Percentiles rank a stretch among this genome's conserved stretches.
Conservation (phyloP, 2,888 invertebrate genomes). For the Neocrepidodera transversa region DNA sequence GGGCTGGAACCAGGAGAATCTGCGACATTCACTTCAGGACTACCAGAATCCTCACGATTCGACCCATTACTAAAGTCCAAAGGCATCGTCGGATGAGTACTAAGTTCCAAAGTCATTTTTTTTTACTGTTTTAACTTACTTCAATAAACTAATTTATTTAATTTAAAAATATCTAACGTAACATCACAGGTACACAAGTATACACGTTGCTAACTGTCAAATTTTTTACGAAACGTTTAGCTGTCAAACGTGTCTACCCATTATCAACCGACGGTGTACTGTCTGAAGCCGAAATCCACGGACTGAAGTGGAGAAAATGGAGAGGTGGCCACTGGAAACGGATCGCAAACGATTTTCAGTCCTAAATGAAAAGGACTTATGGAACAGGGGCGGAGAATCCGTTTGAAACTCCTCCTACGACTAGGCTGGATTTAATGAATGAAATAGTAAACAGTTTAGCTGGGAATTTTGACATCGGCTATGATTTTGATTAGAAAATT, state of each 20-base stretch:
- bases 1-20: slow-evolving; percentile 55
- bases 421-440: slow-evolving; percentile 55
- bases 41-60: slow-evolving; percentile 55
- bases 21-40: slow-evolving; percentile 54
- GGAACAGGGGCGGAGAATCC: slow-evolving; percentile 37
- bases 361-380: slow-evolving; percentile 28
- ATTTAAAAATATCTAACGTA: neutral
- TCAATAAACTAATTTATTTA: neutral
- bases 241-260: slow-evolving; percentile 49
- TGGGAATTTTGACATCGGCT: slow-evolving; percentile 40
- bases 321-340: slow-evolving; percentile 32
- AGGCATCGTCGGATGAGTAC: slow-evolving; percentile 67
- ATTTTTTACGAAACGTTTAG: slow-evolving; percentile 9
- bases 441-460: slow-evolving; percentile 52
- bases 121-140: neutral
- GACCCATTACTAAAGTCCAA: slow-evolving; percentile 67
- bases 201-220: slow-evolving; percentile 7
- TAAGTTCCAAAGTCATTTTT: slow-evolving; percentile 66
- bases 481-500: slow-evolving; percentile 36
- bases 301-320: slow-evolving; percentile 46
- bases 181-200: slow-evolving; percentile 1
- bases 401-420: slow-evolving; percentile 42
- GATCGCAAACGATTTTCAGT: slow-evolving; percentile 29
- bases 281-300: slow-evolving; percentile 52
- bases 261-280: slow-evolving; percentile 54